Conservation (phyloP, 2,113 vertebrate species). For the Fukomys damarensis region DNA sequence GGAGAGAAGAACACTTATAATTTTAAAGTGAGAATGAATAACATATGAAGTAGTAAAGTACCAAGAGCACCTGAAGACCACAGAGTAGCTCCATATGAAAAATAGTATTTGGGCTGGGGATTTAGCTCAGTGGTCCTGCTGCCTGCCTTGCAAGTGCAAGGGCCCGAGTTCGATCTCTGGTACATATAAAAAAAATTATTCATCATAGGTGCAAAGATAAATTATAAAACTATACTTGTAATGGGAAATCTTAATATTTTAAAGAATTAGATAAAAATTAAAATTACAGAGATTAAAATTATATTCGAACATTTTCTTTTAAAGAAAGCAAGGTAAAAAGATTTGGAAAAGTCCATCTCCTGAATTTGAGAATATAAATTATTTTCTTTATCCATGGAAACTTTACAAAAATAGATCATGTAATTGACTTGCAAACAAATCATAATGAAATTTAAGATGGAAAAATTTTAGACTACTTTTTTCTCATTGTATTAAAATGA, state of each 20-base stretch:
- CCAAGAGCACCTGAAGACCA: not conserved
- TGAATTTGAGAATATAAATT: not conserved
- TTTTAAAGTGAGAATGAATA: not conserved
- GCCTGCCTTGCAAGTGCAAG: no score
- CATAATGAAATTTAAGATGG: conserved; percentile 18
- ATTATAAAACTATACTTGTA: conserved; percentile 4
- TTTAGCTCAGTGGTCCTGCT: no score
- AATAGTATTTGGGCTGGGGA: no score
- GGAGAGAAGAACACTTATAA: not conserved
- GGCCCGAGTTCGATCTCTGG: no score
- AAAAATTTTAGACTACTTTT: not conserved
- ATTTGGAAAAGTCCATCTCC: not conserved
- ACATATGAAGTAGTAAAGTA: not conserved
- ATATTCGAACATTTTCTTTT: not conserved
- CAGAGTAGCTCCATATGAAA: not conserved
- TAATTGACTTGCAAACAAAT: not conserved
- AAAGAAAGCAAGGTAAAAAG: not conserved
- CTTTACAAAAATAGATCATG: not conserved
- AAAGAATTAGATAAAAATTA: conserved; percentile 2
- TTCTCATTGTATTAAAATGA: not conserved
- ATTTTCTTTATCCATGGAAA: not conserved
- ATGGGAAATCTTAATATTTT: not conserved
- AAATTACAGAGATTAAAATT: not conserved
- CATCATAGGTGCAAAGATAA: not conserved
- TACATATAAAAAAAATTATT: not conserved